Evolutionary conservation across 2,797 vertebrate species (phyloP).

Genomic region (Pogoniulus pusillus): DNA sequence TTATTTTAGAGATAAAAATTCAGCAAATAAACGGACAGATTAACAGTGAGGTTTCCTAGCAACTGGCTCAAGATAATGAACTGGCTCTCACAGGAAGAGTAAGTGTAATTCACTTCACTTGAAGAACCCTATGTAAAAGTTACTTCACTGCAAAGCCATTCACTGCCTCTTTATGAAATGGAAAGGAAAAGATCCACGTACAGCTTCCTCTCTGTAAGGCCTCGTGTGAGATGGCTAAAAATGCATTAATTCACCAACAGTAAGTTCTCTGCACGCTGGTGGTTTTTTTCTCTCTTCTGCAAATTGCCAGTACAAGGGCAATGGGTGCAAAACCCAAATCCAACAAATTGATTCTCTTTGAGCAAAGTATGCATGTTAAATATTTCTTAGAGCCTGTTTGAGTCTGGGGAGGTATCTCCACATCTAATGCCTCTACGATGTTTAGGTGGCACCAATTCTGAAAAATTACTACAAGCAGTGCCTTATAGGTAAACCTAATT

Average conservation of each 20-base stretch:
- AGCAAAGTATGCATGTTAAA: background rate
- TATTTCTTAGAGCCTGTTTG: background rate
- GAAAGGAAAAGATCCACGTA: background rate
- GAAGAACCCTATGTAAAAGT: background rate
- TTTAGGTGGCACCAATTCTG: background rate
- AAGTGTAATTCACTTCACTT: background rate
- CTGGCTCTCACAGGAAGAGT: background rate
- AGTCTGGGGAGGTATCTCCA: background rate
- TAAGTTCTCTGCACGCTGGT: background rate
- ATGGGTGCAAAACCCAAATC: background rate
- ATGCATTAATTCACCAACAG: background rate
- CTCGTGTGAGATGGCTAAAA: background rate
- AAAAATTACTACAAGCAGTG: background rate
- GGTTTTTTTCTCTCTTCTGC: background rate
- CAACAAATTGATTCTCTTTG: background rate
- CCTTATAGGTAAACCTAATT: background rate
- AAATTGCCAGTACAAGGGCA: background rate
- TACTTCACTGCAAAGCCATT: background rate
- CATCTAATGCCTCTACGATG: background rate
- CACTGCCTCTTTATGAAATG: background rate
- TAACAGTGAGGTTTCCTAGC: conserved; percentile 40
- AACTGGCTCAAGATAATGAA: conserved; percentile 12
- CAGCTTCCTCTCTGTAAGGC: background rate
- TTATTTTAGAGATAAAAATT: background rate
- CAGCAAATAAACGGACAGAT: background rate